phyloP scores from a whole-genome alignment of 2,113 vertebrate genomes.

The Grantiella picta region DNA sequence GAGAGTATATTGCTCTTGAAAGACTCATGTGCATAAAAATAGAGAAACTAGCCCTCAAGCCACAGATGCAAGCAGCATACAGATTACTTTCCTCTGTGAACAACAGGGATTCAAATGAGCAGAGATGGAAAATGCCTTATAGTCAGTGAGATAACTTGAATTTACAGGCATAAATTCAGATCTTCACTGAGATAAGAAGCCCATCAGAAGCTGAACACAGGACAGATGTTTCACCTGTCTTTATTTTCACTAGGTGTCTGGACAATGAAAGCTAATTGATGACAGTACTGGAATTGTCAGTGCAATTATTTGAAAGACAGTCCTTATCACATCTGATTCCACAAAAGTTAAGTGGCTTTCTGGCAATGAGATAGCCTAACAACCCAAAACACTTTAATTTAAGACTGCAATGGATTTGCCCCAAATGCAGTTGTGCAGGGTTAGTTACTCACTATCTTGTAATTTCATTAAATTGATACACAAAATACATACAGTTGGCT shows the following conservation, averaged over 20 bases:
- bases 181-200: neutral
- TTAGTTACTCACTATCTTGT: neutral
- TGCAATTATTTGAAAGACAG: neutral
- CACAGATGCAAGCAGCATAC: neutral
- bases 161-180: neutral
- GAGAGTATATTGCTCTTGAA: neutral
- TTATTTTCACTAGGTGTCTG: neutral
- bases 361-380: neutral
- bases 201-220: neutral
- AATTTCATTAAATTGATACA: neutral
- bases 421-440: neutral
- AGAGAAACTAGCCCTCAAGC: slow-evolving; percentile 1
- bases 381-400: neutral
- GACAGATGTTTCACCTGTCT: neutral
- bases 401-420: neutral
- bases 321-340: neutral
- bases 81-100: neutral
- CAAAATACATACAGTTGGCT: neutral
- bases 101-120: neutral
- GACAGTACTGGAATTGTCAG: neutral
- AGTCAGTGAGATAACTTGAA: neutral
- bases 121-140: neutral
- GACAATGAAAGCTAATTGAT: neutral
- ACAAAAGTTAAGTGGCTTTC: neutral
- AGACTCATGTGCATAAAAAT: neutral